phyloP scores from a whole-genome alignment of 1,140 invertebrate species.

The Alviniconcha marisindica region DNA sequence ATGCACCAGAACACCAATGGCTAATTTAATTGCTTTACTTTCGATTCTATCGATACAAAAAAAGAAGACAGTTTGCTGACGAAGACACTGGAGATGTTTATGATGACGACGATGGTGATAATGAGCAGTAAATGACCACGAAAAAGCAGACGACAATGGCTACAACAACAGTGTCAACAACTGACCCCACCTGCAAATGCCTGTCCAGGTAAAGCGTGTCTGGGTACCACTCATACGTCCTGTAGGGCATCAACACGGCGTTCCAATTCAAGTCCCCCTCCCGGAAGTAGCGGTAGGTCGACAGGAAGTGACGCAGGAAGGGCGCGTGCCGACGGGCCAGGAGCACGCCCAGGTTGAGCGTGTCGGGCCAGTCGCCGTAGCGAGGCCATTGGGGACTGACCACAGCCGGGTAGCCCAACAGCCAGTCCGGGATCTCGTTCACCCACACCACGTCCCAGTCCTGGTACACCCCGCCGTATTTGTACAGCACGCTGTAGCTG shows the following conservation, averaged over 20 bases:
- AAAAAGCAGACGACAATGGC: no score
- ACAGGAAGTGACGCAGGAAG: slow-evolving; percentile 41
- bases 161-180: no score
- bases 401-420: slow-evolving; percentile 41
- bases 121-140: no score
- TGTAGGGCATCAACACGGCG: slow-evolving; percentile 43
- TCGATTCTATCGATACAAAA: no score
- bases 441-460: slow-evolving; percentile 46
- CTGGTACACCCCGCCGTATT: slow-evolving; percentile 26
- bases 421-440: slow-evolving; percentile 29
- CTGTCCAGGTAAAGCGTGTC: neutral
- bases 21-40: no score
- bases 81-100: no score
- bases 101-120: no score
- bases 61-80: no score
- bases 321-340: slow-evolving; percentile 36
- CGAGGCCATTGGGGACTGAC: slow-evolving; percentile 38
- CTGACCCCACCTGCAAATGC: neutral
- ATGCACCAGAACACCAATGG: no score
- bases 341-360: slow-evolving; percentile 43
- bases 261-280: slow-evolving; percentile 32
- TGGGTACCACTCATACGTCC: slow-evolving; percentile 14
- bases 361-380: slow-evolving; percentile 36
- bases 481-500: neutral
- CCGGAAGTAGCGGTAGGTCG: slow-evolving; percentile 29